Conservation (phyloP, 2,797 vertebrate genomes). For the Phoebastria nigripes region DNA sequence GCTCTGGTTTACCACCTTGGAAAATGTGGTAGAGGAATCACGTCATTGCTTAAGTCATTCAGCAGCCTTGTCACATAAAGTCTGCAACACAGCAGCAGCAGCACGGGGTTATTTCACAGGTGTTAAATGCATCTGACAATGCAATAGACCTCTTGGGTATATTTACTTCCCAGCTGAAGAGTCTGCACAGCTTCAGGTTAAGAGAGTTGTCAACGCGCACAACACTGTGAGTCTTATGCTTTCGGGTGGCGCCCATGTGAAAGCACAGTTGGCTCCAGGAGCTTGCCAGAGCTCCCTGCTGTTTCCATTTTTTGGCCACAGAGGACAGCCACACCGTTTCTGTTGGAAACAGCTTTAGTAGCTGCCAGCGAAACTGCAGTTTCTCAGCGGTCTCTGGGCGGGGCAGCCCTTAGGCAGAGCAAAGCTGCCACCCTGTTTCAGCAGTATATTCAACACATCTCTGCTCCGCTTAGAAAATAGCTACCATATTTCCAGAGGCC, state of each 20-base stretch:
- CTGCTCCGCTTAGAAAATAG: neutral
- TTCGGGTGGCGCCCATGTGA: neutral
- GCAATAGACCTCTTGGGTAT: neutral
- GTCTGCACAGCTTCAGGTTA: neutral
- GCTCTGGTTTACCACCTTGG: neutral
- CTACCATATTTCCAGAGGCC: neutral
- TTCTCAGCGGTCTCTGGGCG: neutral
- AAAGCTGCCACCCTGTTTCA: neutral
- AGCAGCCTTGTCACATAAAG: neutral
- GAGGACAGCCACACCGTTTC: neutral
- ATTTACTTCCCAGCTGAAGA: neutral
- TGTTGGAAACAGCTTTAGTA: neutral
- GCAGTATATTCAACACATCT: neutral
- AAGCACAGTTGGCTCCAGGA: neutral
- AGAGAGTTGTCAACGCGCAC: neutral
- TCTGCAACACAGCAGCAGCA: neutral
- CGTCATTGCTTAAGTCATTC: neutral
- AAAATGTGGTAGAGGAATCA: neutral
- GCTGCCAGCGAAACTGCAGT: neutral
- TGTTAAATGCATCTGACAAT: slow-evolving; percentile 2
- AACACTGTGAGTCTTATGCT: neutral
- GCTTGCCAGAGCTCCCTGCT: neutral
- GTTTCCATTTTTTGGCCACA: neutral
- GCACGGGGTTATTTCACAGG: neutral
- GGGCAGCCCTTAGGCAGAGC: neutral